Percentiles rank a stretch among this genome's conserved stretches.
Evolutionary conservation across 92 coral and sea anemone species (phyloP).

Genomic region (Montipora capitata): DNA sequence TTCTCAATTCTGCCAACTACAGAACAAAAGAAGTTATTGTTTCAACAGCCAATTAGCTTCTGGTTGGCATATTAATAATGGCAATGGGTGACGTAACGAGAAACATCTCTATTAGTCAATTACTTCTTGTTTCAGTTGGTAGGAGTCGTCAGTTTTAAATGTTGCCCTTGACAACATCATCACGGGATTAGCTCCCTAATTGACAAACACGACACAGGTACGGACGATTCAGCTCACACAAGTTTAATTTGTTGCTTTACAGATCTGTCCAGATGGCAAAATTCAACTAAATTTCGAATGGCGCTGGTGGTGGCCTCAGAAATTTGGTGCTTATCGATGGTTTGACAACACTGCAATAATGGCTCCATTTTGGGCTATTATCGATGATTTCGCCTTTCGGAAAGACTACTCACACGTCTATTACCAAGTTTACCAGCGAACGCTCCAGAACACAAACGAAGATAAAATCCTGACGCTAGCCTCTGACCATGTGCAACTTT

Average conservation of each 20-base stretch:
- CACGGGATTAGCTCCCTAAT: too few species aligned
- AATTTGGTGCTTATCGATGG: conserved; percentile 5
- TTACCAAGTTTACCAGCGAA: conserved; percentile 32
- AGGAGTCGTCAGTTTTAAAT: too few species aligned
- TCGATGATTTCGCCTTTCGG: neutral
- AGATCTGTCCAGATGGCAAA: conserved; percentile 1
- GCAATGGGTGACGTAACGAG: too few species aligned
- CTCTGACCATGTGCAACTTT: conserved; percentile 16
- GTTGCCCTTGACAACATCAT: too few species aligned
- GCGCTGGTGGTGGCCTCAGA: conserved; percentile 5
- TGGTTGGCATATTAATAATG: too few species aligned
- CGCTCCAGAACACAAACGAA: neutral
- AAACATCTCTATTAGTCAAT: too few species aligned
- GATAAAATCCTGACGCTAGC: neutral
- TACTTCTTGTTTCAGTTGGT: too few species aligned
- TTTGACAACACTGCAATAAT: neutral
- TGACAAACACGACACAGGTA: too few species aligned
- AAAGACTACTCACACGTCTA: conserved; percentile 16
- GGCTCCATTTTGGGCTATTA: conserved; percentile 66
- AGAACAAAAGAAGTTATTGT: too few species aligned
- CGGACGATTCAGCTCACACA: too few species aligned
- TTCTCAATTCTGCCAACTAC: too few species aligned
- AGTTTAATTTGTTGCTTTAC: neutral
- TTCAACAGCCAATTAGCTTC: too few species aligned
- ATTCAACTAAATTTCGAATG: conserved; percentile 5